Percentiles rank a stretch among this genome's conserved stretches.
Evolutionary conservation across 2,113 vertebrate genomes (phyloP).

Genomic region (Pungitius pungitius): DNA sequence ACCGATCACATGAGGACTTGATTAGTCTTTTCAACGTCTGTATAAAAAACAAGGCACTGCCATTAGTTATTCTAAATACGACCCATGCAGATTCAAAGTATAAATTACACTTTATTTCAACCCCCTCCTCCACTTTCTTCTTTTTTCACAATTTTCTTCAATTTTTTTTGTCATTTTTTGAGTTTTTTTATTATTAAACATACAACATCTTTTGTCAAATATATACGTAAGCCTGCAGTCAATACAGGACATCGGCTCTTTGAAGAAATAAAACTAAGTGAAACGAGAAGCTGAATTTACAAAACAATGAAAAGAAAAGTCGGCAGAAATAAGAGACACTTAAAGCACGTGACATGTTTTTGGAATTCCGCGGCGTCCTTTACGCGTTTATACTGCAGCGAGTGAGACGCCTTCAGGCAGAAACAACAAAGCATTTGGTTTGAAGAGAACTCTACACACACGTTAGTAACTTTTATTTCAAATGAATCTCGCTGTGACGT

Average conservation of each 20-base stretch:
- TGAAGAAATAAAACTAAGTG: slow-evolving; percentile 72
- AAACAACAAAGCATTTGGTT: slow-evolving; percentile 57
- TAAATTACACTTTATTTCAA: slow-evolving; percentile 75
- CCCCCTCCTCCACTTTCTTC: slow-evolving; percentile 26
- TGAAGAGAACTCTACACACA: slow-evolving; percentile 7
- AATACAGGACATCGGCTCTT: slow-evolving; percentile 88
- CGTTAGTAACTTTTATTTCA: no score
- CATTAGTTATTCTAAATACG: slow-evolving; percentile 89
- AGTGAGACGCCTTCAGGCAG: slow-evolving; percentile 35
- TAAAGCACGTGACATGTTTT: slow-evolving; percentile 64
- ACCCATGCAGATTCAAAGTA: slow-evolving; percentile 88
- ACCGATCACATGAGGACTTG: no score
- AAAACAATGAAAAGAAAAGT: slow-evolving; percentile 25
- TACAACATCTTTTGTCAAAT: slow-evolving; percentile 78
- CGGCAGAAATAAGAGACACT: slow-evolving; percentile 54
- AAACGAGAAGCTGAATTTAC: slow-evolving; percentile 51
- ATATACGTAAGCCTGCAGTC: slow-evolving; percentile 90
- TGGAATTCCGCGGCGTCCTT: slow-evolving; percentile 69
- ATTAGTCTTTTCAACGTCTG: slow-evolving; percentile 55
- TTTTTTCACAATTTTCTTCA: slow-evolving; percentile 56
- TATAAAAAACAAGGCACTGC: slow-evolving; percentile 94
- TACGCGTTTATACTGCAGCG: slow-evolving; percentile 70
- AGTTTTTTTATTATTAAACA: slow-evolving; percentile 69
- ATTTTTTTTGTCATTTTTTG: slow-evolving; percentile 49
- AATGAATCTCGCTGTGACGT: no score